Conservation (phyloP, 1,140 invertebrate species). For the Triops cancriformis region DNA sequence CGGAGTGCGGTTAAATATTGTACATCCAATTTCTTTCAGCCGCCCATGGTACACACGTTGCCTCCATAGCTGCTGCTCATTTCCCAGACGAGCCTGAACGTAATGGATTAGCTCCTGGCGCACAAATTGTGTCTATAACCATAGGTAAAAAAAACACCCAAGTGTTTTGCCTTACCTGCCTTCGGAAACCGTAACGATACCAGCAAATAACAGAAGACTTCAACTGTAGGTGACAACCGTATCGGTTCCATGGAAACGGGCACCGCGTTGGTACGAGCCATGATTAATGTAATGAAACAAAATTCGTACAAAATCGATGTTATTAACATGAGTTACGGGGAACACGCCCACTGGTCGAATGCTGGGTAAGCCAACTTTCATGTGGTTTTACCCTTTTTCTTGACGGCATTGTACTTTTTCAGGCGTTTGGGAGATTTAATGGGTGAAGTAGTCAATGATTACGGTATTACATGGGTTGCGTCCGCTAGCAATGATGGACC, state of each 20-base stretch:
- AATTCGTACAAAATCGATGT: conserved; percentile 58
- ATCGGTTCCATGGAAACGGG: conserved; percentile 94
- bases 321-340: conserved; percentile 98
- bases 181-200: conserved; percentile 27
- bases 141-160: conserved; percentile 60
- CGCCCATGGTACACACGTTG: conserved; percentile 93
- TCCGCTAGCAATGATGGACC: conserved; percentile 94
- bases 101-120: conserved; percentile 93
- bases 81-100: conserved; percentile 81
- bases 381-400: not conserved
- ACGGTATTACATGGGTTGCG: conserved; percentile 82
- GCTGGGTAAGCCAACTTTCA: conserved; percentile 57
- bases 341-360: conserved; percentile 82
- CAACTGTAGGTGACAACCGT: conserved; percentile 58
- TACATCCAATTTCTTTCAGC: conserved; percentile 47
- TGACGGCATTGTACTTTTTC: conserved; percentile 31
- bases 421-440: conserved; percentile 75
- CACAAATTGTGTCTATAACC: conserved; percentile 85
- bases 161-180: too few species aligned
- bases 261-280: conserved; percentile 77
- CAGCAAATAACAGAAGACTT: conserved; percentile 5
- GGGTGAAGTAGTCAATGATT: conserved; percentile 82
- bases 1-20: conserved; percentile 22
- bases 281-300: conserved; percentile 70
- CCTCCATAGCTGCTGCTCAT: conserved; percentile 84